These are phyloP conservation scores for Lepidochrysops patricia DNA, from an alignment of 2,888 invertebrate genomes.

Conservation along the genomic window DNA sequence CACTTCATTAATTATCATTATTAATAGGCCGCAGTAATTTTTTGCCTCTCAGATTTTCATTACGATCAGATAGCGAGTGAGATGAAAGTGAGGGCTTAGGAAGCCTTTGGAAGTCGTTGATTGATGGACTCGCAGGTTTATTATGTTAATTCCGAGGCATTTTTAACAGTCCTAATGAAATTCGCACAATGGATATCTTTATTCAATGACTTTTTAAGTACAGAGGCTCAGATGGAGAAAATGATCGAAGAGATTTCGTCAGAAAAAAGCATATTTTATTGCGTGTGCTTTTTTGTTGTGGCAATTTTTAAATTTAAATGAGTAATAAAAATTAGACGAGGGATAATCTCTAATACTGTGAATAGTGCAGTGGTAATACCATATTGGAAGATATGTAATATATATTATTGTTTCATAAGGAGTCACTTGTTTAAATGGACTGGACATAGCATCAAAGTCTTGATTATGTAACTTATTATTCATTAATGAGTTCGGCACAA, in stretches of 20 bases:
- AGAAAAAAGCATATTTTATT: too few species aligned
- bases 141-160: conserved; percentile 61
- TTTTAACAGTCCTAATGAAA: conserved; percentile 23
- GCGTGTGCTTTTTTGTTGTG: too few species aligned
- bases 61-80: conserved; percentile 24
- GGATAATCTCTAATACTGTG: too few species aligned
- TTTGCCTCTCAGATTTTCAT: neutral
- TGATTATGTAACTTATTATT: too few species aligned
- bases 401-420: too few species aligned
- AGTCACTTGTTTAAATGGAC: too few species aligned
- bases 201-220: neutral
- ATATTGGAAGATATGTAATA: too few species aligned
- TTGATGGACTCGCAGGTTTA: conserved; percentile 66
- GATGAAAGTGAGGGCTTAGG: conserved; percentile 70
- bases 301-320: too few species aligned
- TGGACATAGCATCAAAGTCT: too few species aligned
- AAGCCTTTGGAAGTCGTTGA: conserved; percentile 63
- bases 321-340: too few species aligned
- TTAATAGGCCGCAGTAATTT: neutral
- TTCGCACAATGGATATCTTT: conserved; percentile 10
- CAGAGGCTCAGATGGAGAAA: neutral
- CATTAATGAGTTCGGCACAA: too few species aligned
- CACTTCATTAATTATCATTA: neutral
- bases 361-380: too few species aligned
- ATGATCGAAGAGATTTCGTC: neutral